A percentile compares a stretch with the other conserved stretches of the same genome.
phyloP scores from a whole-genome alignment of 2,113 vertebrate genomes.

The Petrocephalus zakoni region DNA sequence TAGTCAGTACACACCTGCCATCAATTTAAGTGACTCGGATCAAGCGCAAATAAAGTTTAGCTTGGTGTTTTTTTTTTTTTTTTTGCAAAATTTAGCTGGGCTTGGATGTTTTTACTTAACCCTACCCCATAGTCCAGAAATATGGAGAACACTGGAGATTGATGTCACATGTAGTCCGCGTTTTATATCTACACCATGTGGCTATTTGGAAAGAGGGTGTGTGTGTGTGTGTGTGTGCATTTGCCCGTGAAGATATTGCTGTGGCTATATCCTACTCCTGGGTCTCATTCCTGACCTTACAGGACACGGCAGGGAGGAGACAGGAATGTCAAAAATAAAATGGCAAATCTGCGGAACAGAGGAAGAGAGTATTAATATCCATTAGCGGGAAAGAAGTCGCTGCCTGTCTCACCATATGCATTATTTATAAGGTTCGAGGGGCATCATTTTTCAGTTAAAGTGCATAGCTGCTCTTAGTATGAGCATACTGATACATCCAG shows the following conservation, averaged over 20 bases:
- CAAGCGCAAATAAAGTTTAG: no score
- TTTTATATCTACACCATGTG: background rate
- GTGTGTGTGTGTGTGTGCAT: background rate
- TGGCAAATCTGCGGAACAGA: background rate
- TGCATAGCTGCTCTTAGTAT: background rate
- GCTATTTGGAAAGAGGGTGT: background rate
- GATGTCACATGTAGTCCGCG: no score
- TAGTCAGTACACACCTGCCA: no score
- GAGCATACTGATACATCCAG: background rate
- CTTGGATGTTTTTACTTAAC: no score
- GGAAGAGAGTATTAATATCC: conserved; percentile 22
- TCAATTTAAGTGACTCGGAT: no score
- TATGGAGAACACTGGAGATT: no score
- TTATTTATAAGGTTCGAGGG: conserved; percentile 16
- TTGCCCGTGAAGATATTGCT: background rate
- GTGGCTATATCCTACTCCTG: background rate
- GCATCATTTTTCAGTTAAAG: background rate
- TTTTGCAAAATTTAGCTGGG: no score
- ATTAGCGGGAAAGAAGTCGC: background rate
- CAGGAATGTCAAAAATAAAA: background rate
- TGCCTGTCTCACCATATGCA: background rate
- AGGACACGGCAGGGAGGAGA: background rate
- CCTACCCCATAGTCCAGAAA: no score
- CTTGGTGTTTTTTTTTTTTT: no score
- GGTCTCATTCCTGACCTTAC: background rate